Evolutionary conservation across 2,888 invertebrate species (phyloP).

Genomic region (Cheiracanthium punctorium): DNA sequence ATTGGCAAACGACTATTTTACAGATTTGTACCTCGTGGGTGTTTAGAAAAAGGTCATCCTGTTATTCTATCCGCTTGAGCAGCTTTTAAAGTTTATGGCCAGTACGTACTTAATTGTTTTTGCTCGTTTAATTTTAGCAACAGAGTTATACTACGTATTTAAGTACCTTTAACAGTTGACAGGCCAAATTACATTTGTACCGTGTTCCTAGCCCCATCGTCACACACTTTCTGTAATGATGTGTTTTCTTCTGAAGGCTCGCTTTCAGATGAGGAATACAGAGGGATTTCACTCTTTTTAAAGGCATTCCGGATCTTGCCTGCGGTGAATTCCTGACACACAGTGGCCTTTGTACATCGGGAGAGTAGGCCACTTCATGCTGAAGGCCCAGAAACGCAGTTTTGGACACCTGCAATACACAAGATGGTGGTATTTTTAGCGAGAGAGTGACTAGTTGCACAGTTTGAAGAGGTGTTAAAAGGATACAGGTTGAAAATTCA

Average conservation of each 20-base stretch:
- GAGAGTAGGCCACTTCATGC: conserved; percentile 48
- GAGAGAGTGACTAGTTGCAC: conserved; percentile 2
- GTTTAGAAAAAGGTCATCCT: too few species aligned
- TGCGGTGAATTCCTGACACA: conserved; percentile 1
- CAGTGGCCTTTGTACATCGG: conserved; percentile 20
- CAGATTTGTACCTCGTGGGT: too few species aligned
- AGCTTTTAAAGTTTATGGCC: too few species aligned
- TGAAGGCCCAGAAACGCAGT: conserved; percentile 29
- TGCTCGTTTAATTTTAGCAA: too few species aligned
- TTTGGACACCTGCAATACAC: conserved; percentile 19
- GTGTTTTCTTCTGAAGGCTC: background rate
- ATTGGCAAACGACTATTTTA: too few species aligned
- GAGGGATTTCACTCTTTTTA: conserved; percentile 23
- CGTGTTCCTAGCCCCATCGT: too few species aligned
- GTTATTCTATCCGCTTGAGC: too few species aligned
- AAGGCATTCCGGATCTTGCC: conserved; percentile 22
- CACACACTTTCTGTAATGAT: too few species aligned
- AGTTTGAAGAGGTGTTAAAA: background rate
- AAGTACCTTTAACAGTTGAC: background rate
- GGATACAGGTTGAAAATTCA: background rate
- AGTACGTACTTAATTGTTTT: too few species aligned
- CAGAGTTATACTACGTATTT: too few species aligned
- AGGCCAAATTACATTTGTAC: too few species aligned
- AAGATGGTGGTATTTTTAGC: conserved; percentile 40
- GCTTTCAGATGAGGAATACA: background rate